phyloP scores from a whole-genome alignment of 2,113 vertebrate genomes.

The Grallaria varia region DNA sequence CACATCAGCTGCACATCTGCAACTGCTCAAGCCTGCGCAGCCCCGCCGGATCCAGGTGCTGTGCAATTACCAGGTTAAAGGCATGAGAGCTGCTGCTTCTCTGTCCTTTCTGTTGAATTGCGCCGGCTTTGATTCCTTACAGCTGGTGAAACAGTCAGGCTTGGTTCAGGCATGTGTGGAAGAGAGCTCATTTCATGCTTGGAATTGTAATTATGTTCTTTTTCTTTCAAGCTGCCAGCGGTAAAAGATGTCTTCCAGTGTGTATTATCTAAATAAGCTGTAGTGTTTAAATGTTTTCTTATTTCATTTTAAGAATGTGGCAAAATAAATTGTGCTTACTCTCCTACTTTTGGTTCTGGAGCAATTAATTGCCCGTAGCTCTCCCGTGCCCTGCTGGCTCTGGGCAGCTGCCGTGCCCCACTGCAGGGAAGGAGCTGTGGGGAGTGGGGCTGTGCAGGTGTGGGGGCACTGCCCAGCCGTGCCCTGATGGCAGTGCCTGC shows the following conservation, averaged over 20 bases:
- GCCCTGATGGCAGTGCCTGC: fast-evolving
- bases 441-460: neutral
- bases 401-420: neutral
- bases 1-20: constrained; percentile 53
- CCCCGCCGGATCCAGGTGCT: constrained; percentile 77
- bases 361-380: neutral
- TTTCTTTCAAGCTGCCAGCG: constrained; percentile 67
- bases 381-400: neutral
- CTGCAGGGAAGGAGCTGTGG: neutral
- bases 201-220: constrained; percentile 70
- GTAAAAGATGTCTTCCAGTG: constrained; percentile 63
- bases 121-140: constrained; percentile 77
- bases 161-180: constrained; percentile 72
- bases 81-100: constrained; percentile 53
- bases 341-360: neutral
- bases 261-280: constrained; percentile 56
- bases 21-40: constrained; percentile 9
- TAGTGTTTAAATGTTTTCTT: constrained; percentile 51
- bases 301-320: constrained; percentile 46
- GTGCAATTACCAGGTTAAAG: constrained; percentile 65
- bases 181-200: constrained; percentile 69
- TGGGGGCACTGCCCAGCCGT: neutral
- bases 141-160: constrained; percentile 72
- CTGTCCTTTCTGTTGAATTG: constrained; percentile 33
- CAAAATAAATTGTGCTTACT: constrained; percentile 51